A percentile compares a stretch with the other conserved stretches of the same genome.
phyloP scores from a whole-genome alignment of 2,888 invertebrate genomes.

The Macaria notata region DNA sequence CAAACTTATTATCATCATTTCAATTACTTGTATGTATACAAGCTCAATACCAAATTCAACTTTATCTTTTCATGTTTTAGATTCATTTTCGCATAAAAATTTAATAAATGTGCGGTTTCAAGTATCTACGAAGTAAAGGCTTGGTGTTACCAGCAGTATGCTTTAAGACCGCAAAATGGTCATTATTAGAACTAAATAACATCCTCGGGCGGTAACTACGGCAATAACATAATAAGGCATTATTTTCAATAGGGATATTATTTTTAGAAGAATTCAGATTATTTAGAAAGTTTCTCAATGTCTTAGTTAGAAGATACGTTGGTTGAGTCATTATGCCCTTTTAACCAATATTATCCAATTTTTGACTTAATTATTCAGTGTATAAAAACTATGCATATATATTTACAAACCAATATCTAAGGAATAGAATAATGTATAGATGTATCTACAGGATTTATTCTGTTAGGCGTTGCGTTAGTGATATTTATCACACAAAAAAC shows the following conservation, averaged over 20 bases:
- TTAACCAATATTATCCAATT: too few relatives aligned
- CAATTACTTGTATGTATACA: not conserved
- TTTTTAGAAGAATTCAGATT: not conserved
- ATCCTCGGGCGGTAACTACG: conserved; percentile 1
- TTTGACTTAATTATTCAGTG: too few relatives aligned
- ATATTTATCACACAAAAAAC: too few relatives aligned
- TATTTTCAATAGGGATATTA: not conserved
- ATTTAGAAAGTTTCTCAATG: too few relatives aligned
- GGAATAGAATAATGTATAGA: too few relatives aligned
- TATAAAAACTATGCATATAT: too few relatives aligned
- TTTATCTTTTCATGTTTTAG: not conserved
- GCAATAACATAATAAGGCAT: conserved; percentile 2
- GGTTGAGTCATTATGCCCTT: too few relatives aligned
- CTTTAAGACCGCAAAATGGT: conserved; percentile 3
- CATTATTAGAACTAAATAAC: conserved; percentile 5
- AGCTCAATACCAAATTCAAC: not conserved
- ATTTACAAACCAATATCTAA: too few relatives aligned
- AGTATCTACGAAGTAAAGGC: not conserved
- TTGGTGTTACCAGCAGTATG: conserved; percentile 1
- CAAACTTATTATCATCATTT: not conserved
- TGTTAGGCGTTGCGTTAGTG: too few relatives aligned
- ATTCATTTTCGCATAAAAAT: too few relatives aligned
- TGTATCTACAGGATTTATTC: too few relatives aligned
- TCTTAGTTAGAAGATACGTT: too few relatives aligned
- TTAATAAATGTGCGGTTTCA: not conserved